phyloP scores from a whole-genome alignment of 1,140 invertebrate genomes.

The Bathynomus jamesi region DNA sequence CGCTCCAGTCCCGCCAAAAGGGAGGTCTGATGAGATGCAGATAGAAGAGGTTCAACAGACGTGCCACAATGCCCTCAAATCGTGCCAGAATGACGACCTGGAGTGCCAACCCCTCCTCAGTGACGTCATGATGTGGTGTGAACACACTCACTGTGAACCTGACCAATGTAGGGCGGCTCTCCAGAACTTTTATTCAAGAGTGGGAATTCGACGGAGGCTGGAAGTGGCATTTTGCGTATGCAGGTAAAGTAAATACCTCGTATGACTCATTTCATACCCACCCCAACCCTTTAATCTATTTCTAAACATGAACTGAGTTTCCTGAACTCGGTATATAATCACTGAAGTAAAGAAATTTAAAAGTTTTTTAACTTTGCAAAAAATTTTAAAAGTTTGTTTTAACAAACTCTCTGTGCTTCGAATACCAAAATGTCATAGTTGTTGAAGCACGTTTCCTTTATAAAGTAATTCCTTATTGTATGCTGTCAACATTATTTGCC shows the following conservation, averaged over 20 bases:
- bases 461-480: no score
- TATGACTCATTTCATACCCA: no score
- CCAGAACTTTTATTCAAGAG: slow-evolving; percentile 30
- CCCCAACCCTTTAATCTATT: no score
- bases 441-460: no score
- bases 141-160: slow-evolving; percentile 32
- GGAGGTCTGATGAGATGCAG: neutral
- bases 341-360: no score
- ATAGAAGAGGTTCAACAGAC: slow-evolving; percentile 15
- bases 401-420: no score
- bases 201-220: slow-evolving; percentile 19
- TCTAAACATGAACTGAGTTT: no score
- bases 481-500: no score
- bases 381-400: no score
- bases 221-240: slow-evolving; percentile 36
- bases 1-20: neutral
- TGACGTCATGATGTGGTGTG: slow-evolving; percentile 30
- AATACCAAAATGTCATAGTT: no score
- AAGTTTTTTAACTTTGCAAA: no score
- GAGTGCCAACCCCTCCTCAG: slow-evolving; percentile 15
- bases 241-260: slow-evolving; percentile 18
- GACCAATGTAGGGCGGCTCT: slow-evolving; percentile 28
- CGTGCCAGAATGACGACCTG: slow-evolving; percentile 19
- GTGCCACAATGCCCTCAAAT: slow-evolving; percentile 25
- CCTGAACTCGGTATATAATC: no score